Percentiles rank a stretch among this genome's conserved stretches.
Conservation (phyloP, 1,140 invertebrate species). For the Lycorma delicatula region DNA sequence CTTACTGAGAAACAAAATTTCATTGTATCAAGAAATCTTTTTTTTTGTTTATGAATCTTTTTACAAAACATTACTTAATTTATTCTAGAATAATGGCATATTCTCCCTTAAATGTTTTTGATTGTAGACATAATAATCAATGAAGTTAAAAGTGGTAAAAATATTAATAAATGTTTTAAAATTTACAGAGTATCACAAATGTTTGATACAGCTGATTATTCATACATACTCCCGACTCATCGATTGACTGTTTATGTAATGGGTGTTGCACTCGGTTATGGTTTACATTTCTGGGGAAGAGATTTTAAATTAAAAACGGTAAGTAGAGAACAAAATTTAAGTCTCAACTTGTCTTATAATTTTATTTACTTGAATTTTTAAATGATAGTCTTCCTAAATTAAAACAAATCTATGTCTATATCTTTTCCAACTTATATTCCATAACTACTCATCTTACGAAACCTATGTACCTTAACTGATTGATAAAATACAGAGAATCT, state of each 20-base stretch:
- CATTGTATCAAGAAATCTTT: too few species aligned
- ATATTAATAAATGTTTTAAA: too few species aligned
- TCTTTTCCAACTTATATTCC: neutral
- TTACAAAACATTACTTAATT: too few species aligned
- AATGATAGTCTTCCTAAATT: neutral
- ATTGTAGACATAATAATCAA: too few species aligned
- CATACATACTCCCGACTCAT: constrained; percentile 59
- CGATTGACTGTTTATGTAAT: constrained; percentile 59
- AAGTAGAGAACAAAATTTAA: constrained; percentile 34
- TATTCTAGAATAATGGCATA: too few species aligned
- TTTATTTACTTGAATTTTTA: neutral
- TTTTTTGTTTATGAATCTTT: too few species aligned
- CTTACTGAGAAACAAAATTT: too few species aligned
- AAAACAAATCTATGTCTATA: neutral
- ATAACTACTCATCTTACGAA: neutral
- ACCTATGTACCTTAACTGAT: neutral
- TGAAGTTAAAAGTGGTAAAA: too few species aligned
- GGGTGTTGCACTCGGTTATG: constrained; percentile 52
- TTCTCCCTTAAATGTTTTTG: too few species aligned
- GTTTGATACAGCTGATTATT: constrained; percentile 54
- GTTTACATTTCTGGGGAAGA: constrained; percentile 43
- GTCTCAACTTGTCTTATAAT: neutral
- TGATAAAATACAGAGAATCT: neutral
- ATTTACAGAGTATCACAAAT: constrained; percentile 49
- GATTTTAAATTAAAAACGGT: constrained; percentile 43